phyloP scores from a whole-genome alignment of 1,140 invertebrate species.

The Periplaneta americana region DNA sequence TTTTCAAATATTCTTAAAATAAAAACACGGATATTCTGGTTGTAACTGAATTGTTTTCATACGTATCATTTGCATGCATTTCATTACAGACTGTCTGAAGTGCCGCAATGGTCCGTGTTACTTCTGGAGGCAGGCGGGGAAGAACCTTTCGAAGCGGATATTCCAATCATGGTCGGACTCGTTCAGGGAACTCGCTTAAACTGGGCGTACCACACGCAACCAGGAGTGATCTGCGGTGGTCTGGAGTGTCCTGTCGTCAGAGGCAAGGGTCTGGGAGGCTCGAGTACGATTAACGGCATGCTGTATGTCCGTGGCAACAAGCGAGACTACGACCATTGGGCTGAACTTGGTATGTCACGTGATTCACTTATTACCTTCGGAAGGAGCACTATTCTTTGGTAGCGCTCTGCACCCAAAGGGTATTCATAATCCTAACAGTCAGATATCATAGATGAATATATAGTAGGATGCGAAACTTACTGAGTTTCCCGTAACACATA shows the following conservation, averaged over 20 bases:
- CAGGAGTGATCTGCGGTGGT: background rate
- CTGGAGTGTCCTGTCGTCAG: background rate
- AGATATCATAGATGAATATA: no score
- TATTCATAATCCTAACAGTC: no score
- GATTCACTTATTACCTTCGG: no score
- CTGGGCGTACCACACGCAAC: background rate
- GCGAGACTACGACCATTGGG: constrained; percentile 54
- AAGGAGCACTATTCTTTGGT: no score
- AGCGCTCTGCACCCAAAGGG: no score
- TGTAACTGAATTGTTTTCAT: no score
- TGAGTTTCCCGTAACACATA: no score
- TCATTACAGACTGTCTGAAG: constrained; percentile 39
- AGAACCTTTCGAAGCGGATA: constrained; percentile 34
- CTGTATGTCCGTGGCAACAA: constrained; percentile 55
- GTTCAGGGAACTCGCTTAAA: background rate
- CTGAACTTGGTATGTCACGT: constrained; percentile 43
- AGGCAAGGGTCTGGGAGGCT: constrained; percentile 43
- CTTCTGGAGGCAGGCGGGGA: constrained; percentile 52
- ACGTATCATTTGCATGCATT: background rate
- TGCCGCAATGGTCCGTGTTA: constrained; percentile 44
- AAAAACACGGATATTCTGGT: no score
- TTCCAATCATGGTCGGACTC: constrained; percentile 40
- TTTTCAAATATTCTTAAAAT: no score
- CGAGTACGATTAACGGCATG: constrained; percentile 55
- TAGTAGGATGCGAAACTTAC: no score